Percentiles rank a stretch among this genome's conserved stretches.
Conservation (phyloP, 2,888 invertebrate genomes). For the Sesia bembeciformis region DNA sequence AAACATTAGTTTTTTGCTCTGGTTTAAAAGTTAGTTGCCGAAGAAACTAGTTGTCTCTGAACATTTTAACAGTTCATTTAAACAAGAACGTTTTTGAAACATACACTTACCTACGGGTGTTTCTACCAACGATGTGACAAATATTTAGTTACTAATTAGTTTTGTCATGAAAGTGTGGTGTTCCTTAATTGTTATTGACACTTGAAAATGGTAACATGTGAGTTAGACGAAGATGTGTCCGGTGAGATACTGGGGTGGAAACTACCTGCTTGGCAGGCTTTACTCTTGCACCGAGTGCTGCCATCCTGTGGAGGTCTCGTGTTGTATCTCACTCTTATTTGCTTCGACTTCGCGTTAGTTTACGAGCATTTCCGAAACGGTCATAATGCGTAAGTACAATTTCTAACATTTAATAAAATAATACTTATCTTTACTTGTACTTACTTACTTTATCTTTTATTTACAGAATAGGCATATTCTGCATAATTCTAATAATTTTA, state of each 20-base stretch:
- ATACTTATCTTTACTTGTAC: no score
- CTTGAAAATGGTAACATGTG: slow-evolving; percentile 52
- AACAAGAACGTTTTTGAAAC: no score
- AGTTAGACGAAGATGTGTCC: slow-evolving; percentile 51
- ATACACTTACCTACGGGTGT: no score
- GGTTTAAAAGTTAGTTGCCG: no score
- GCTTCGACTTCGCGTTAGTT: slow-evolving; percentile 79
- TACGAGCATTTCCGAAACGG: slow-evolving; percentile 76
- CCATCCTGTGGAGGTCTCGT: slow-evolving; percentile 71
- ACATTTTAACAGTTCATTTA: no score
- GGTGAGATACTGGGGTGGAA: slow-evolving; percentile 56
- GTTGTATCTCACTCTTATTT: slow-evolving; percentile 79
- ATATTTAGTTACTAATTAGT: not conserved
- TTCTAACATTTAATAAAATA: not conserved
- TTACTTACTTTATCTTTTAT: slow-evolving; percentile 1
- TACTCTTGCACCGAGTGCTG: slow-evolving; percentile 52
- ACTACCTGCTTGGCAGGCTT: slow-evolving; percentile 56
- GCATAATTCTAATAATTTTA: slow-evolving; percentile 47
- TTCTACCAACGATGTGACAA: no score
- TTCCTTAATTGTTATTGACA: not conserved
- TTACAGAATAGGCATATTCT: slow-evolving; percentile 44
- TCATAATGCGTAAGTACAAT: slow-evolving; percentile 66
- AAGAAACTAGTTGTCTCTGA: no score
- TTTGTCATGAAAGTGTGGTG: not conserved
- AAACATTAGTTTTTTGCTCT: slow-evolving; percentile 3